These are phyloP conservation scores for Limnephilus marmoratus DNA, from an alignment of 2,888 invertebrate species.

Conservation along the genomic window DNA sequence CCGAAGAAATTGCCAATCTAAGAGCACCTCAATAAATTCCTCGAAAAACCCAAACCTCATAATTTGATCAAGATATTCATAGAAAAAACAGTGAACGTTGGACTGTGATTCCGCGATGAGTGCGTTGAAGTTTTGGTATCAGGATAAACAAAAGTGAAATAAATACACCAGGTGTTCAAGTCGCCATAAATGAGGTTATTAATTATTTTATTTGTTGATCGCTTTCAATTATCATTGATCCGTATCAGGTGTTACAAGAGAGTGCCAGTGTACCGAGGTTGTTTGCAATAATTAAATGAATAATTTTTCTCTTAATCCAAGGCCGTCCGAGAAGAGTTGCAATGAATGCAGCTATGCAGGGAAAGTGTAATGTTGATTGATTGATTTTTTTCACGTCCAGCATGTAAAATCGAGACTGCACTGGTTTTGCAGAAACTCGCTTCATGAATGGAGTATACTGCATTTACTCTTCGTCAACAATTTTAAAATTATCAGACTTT, in stretches of 20 bases:
- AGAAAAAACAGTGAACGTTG: not conserved
- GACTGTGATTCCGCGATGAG: not conserved
- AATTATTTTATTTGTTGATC: conserved; percentile 18
- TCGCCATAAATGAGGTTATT: conserved; percentile 9
- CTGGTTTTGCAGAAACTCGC: not conserved
- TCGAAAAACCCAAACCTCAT: not conserved
- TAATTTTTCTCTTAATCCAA: not conserved
- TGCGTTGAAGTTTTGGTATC: conserved; percentile 20
- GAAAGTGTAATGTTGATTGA: not conserved
- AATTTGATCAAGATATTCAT: not conserved
- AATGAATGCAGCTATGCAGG: not conserved
- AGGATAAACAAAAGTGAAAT: not conserved
- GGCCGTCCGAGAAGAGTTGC: not conserved
- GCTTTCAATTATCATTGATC: conserved; percentile 25
- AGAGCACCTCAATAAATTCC: no score
- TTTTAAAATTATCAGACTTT: no score
- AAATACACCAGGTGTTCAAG: conserved; percentile 24
- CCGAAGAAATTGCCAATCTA: no score
- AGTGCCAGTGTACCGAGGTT: conserved; percentile 29
- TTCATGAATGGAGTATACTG: not conserved
- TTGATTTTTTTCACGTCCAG: not conserved
- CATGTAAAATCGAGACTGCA: not conserved
- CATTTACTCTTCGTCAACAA: not conserved
- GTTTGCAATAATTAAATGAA: not conserved
- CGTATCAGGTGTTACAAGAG: conserved; percentile 33